These are phyloP conservation scores for Fistularia commersonii DNA, from an alignment of 2,797 vertebrate genomes.

Conservation along the genomic window DNA sequence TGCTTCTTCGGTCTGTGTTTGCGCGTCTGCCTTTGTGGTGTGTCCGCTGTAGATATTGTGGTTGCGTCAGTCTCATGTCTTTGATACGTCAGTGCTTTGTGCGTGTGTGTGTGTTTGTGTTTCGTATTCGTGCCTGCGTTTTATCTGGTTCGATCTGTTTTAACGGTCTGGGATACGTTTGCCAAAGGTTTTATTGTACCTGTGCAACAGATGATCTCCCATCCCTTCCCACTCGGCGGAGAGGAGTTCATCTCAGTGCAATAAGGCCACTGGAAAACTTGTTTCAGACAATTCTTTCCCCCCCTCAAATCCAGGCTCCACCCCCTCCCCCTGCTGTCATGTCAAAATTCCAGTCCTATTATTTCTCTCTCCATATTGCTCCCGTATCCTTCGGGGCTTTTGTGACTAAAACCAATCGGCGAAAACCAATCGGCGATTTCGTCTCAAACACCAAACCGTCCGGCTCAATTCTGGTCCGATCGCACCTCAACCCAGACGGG, in stretches of 20 bases:
- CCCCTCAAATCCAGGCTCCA: constrained; percentile 52
- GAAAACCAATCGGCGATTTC: too few species aligned
- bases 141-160: constrained; percentile 55
- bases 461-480: too few species aligned
- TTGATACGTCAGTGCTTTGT: constrained; percentile 49
- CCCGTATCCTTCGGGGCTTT: constrained; percentile 31
- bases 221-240: constrained; percentile 41
- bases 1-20: constrained; percentile 27
- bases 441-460: too few species aligned
- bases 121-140: constrained; percentile 56
- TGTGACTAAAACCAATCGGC: constrained; percentile 11
- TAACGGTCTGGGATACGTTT: constrained; percentile 61
- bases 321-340: constrained; percentile 37
- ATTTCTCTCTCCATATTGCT: constrained; percentile 64
- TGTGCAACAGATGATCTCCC: constrained; percentile 60
- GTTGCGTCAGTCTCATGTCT: constrained; percentile 27
- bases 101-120: constrained; percentile 42
- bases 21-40: constrained; percentile 30
- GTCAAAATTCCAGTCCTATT: constrained; percentile 46
- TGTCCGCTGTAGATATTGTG: constrained; percentile 24
- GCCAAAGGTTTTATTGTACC: constrained; percentile 61
- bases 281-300: constrained; percentile 55
- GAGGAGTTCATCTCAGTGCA: constrained; percentile 68
- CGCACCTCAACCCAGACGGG: too few species aligned
- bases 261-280: constrained; percentile 61